These are phyloP conservation scores for Montipora efflorescens DNA, from an alignment of 64 coral and sea anemone genomes.

Conservation along the genomic window DNA sequence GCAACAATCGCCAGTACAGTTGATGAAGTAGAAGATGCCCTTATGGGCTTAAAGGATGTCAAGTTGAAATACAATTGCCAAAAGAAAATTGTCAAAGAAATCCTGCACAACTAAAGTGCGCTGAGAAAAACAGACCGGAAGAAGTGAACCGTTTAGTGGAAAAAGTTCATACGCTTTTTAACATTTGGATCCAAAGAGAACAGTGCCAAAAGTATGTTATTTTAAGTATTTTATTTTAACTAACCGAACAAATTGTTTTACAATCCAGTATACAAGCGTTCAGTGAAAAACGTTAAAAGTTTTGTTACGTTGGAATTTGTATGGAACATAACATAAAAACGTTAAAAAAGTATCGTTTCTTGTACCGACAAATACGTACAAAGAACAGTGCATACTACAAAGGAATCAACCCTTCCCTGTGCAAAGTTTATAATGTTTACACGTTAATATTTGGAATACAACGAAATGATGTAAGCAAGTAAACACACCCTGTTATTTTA, in stretches of 20 bases:
- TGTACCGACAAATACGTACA: neutral
- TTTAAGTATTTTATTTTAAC: neutral
- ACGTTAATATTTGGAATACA: conserved; percentile 2
- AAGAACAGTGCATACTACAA: neutral
- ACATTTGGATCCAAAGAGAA: conserved; percentile 22
- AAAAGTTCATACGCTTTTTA: conserved; percentile 24
- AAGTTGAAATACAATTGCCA: conserved; percentile 30
- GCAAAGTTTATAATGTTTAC: neutral
- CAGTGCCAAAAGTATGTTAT: conserved; percentile 3
- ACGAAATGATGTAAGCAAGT: neutral
- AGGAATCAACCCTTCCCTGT: neutral
- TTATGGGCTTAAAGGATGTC: conserved; percentile 18
- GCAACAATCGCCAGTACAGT: conserved; percentile 17
- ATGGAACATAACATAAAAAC: neutral
- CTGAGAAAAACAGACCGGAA: conserved; percentile 7
- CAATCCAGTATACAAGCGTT: neutral
- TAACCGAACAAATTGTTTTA: neutral
- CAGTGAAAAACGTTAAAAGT: conserved; percentile 10
- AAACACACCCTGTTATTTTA: conserved; percentile 1
- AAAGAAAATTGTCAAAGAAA: conserved; percentile 34
- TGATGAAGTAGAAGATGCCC: conserved; percentile 41
- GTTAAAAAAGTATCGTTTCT: neutral
- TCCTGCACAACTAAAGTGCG: neutral
- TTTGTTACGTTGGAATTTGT: neutral
- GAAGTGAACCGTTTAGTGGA: neutral